Conservation (phyloP, 2,888 invertebrate species). For the Eupeodes latifasciatus region DNA sequence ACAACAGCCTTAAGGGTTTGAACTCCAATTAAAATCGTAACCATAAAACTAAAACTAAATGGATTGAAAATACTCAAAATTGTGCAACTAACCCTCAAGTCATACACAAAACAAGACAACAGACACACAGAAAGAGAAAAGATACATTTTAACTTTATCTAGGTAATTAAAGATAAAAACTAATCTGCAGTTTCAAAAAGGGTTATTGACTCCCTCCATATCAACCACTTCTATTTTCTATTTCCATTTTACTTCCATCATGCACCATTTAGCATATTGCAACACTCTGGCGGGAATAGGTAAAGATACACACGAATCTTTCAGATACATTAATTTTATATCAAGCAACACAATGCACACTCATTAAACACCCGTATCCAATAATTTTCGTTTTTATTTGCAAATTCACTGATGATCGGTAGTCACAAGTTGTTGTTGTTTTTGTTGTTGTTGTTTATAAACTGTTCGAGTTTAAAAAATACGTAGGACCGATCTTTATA, state of each 20-base stretch:
- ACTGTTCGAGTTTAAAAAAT: neutral
- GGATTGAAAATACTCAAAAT: conserved; percentile 2
- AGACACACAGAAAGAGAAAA: neutral
- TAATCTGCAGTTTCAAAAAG: conserved; percentile 7
- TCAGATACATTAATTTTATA: conserved; percentile 19
- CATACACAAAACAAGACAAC: neutral
- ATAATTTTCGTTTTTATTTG: conserved; percentile 59
- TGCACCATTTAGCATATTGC: conserved; percentile 37
- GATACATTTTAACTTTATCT: neutral
- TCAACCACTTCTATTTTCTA: conserved; percentile 5
- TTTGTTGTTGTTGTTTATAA: neutral
- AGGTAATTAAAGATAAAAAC: conserved; percentile 16
- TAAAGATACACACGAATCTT: conserved; percentile 34
- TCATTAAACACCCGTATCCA: conserved; percentile 60
- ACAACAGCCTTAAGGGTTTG: conserved; percentile 10
- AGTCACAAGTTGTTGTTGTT: conserved; percentile 9
- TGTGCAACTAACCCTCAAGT: conserved; percentile 13
- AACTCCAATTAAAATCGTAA: conserved; percentile 20
- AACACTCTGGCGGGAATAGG: conserved; percentile 3
- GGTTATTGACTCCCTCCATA: conserved; percentile 6
- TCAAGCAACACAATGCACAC: neutral
- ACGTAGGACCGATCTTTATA: conserved; percentile 20
- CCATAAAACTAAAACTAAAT: conserved; percentile 13
- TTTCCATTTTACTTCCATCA: neutral
- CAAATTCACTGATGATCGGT: conserved; percentile 60